Percentiles rank a stretch among this genome's conserved stretches.
Evolutionary conservation across 2,113 vertebrate genomes (phyloP).

Genomic region (Bos javanicus): DNA sequence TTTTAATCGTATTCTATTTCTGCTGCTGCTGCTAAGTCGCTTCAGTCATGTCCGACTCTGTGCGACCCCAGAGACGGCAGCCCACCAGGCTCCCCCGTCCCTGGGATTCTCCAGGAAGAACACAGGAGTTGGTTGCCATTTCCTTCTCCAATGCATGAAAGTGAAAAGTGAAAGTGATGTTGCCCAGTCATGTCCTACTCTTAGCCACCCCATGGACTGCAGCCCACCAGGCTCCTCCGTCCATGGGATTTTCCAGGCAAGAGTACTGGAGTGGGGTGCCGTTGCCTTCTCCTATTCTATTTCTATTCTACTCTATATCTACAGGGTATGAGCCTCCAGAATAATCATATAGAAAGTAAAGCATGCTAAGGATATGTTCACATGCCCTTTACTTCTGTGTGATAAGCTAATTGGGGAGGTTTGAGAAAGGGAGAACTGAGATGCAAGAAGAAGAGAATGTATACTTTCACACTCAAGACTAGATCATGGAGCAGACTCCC

Average conservation of each 20-base stretch:
- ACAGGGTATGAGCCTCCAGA: background rate
- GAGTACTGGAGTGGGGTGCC: no score
- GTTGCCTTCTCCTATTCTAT: background rate
- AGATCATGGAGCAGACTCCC: background rate
- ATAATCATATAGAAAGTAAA: background rate
- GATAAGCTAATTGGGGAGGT: background rate
- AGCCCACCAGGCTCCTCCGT: no score
- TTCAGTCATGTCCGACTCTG: no score
- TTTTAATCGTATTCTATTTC: background rate
- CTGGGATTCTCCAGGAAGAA: no score
- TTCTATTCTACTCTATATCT: background rate
- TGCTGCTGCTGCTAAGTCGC: background rate
- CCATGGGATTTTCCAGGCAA: no score
- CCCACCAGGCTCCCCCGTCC: no score
- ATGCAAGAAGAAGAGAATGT: background rate
- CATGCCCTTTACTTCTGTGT: background rate
- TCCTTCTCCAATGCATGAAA: no score
- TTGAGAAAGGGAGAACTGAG: background rate
- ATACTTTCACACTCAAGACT: background rate
- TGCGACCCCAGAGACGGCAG: no score
- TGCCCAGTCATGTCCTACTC: accelerated
- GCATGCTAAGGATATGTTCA: background rate
- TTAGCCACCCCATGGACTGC: no score
- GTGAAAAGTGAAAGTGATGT: no score
- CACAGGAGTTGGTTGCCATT: no score